These are phyloP conservation scores for Ctenopoma kingsleyae DNA, from an alignment of 2,797 vertebrate species.

Conservation along the genomic window DNA sequence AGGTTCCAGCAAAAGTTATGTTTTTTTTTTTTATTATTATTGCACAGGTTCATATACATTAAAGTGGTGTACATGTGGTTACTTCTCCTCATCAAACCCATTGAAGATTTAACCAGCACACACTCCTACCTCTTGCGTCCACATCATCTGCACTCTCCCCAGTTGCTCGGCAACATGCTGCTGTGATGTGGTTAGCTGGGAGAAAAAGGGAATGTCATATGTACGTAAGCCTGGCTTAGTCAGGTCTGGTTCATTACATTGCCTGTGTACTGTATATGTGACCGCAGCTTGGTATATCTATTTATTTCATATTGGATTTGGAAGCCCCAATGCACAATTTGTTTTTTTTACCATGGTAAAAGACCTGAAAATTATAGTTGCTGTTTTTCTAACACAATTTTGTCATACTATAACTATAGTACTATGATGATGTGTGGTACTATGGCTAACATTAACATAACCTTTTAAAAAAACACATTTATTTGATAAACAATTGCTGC, in stretches of 20 bases:
- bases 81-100: conserved; percentile 48
- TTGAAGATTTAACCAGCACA: conserved; percentile 39
- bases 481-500: background rate
- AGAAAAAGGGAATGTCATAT: conserved; percentile 45
- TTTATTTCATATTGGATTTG: too few relatives aligned
- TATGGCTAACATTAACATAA: too few relatives aligned
- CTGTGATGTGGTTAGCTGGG: conserved; percentile 43
- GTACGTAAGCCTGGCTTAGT: conserved; percentile 25
- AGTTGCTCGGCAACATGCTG: conserved; percentile 78
- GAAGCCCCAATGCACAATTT: too few relatives aligned
- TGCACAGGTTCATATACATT: background rate
- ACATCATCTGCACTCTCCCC: conserved; percentile 31
- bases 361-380: background rate
- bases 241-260: conserved; percentile 28
- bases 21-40: background rate
- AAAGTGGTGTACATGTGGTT: conserved; percentile 18
- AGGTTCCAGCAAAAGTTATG: background rate
- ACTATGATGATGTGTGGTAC: background rate
- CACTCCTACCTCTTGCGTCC: conserved; percentile 17
- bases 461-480: background rate
- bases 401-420: background rate
- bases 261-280: background rate
- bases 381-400: background rate
- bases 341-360: too few relatives aligned
- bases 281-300: background rate